phyloP scores from a whole-genome alignment of 2,797 vertebrate species.

The Paedocypris micromegethes region DNA sequence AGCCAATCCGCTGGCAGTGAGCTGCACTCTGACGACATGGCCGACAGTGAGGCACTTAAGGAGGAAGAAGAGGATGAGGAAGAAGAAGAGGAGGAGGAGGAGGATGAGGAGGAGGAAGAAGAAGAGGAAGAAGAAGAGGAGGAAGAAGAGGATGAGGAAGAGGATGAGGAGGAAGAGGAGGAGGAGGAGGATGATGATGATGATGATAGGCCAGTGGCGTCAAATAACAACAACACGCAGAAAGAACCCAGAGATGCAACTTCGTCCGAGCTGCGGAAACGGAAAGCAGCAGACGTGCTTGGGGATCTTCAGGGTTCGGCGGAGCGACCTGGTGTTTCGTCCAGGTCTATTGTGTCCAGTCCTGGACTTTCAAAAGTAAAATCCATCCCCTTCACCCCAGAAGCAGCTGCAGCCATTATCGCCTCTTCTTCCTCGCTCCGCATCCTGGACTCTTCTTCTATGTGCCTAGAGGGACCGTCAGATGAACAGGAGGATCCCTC shows the following conservation, averaged over 20 bases:
- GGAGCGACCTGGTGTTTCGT: slow-evolving; percentile 58
- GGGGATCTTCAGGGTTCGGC: slow-evolving; percentile 71
- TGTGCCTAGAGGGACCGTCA: slow-evolving; percentile 68
- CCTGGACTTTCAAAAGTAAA: slow-evolving; percentile 63
- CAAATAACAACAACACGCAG: slow-evolving; percentile 68
- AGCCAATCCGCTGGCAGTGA: slow-evolving; percentile 95
- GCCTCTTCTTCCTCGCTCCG: slow-evolving; percentile 72
- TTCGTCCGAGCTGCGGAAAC: slow-evolving; percentile 76
- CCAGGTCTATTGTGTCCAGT: slow-evolving; percentile 47
- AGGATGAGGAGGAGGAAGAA: slow-evolving; percentile 83
- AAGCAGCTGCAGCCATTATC: slow-evolving; percentile 64
- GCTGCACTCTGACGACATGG: slow-evolving; percentile 93
- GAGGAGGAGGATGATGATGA: no score
- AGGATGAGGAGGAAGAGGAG: no score
- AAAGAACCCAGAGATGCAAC: slow-evolving; percentile 65
- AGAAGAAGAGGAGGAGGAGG: slow-evolving; percentile 81
- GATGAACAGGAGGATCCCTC: slow-evolving; percentile 52
- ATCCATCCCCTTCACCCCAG: slow-evolving; percentile 75
- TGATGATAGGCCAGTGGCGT: slow-evolving; percentile 59
- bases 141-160: no score
- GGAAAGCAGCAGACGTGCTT: slow-evolving; percentile 85
- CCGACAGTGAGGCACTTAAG: slow-evolving; percentile 92
- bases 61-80: slow-evolving; percentile 92
- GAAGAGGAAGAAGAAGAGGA: slow-evolving; percentile 76
- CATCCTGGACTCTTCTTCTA: slow-evolving; percentile 73